Percentiles rank a stretch among this genome's conserved stretches.
These are phyloP conservation scores for Catharus minimus DNA, from an alignment of 2,113 vertebrate species.

Conservation along the genomic window DNA sequence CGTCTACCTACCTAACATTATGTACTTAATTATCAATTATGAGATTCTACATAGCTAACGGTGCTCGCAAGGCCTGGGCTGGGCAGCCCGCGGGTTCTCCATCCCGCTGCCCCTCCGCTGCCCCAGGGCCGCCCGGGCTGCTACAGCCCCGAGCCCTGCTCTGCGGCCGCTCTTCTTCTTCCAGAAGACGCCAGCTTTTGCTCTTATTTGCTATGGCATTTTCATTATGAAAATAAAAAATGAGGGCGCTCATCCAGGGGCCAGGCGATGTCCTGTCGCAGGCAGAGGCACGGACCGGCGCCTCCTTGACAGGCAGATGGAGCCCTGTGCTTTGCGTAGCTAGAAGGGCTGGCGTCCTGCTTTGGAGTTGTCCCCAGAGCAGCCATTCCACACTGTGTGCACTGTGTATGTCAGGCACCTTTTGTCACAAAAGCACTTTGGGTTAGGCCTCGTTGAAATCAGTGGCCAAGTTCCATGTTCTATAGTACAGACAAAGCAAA, in stretches of 20 bases:
- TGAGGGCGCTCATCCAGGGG: rapidly evolving
- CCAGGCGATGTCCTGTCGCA: no score
- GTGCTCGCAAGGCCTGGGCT: background rate
- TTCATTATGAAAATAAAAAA: background rate
- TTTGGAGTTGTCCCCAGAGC: background rate
- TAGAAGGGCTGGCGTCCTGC: background rate
- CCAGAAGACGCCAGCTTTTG: background rate
- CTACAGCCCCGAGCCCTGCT: rapidly evolving
- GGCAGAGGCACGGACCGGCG: rapidly evolving
- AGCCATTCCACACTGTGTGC: rapidly evolving
- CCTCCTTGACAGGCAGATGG: background rate
- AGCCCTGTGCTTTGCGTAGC: background rate
- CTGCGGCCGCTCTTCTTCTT: background rate
- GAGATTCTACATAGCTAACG: no score
- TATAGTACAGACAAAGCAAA: rapidly evolving
- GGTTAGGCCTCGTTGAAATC: rapidly evolving
- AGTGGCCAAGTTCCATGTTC: background rate
- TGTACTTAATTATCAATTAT: no score
- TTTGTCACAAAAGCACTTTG: background rate
- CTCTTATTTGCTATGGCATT: background rate
- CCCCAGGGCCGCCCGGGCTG: background rate
- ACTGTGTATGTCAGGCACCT: background rate
- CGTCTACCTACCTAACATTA: background rate
- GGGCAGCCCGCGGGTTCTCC: background rate
- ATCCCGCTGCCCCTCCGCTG: rapidly evolving